Evolutionary conservation across 2,113 vertebrate genomes (phyloP).

Genomic region (Pituophis catenifer): DNA sequence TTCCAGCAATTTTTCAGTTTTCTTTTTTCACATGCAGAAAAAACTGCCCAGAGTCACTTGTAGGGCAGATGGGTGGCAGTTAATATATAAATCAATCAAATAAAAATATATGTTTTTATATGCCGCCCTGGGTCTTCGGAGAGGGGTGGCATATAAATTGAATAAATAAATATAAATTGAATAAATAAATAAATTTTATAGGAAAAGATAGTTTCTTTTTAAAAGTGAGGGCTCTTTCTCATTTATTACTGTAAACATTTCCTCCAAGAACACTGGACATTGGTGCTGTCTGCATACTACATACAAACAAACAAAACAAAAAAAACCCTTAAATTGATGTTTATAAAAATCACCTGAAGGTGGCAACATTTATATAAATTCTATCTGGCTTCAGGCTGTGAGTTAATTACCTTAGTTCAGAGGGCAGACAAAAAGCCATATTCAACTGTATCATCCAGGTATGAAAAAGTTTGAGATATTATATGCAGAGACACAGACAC

Average conservation of each 20-base stretch:
- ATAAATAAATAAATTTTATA: no score
- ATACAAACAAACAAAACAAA: not conserved
- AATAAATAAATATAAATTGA: no score
- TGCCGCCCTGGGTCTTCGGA: no score
- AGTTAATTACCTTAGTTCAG: conserved; percentile 58
- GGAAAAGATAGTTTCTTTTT: not conserved
- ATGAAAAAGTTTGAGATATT: conserved; percentile 46
- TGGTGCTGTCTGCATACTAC: fast-evolving
- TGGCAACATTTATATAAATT: conserved; percentile 45
- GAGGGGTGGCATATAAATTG: no score
- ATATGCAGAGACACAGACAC: not conserved
- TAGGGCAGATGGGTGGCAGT: not conserved
- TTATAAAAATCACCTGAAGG: conserved; percentile 44
- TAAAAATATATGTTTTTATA: not conserved
- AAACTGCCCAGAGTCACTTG: not conserved
- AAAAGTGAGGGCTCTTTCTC: not conserved
- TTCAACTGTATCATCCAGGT: conserved; percentile 62
- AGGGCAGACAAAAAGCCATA: conserved; percentile 60
- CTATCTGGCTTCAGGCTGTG: conserved; percentile 31
- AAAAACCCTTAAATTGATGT: not conserved
- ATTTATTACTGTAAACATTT: not conserved
- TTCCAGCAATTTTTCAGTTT: not conserved
- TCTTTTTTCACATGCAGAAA: not conserved
- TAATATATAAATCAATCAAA: not conserved
- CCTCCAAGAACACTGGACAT: not conserved